Evolutionary conservation across 2,113 vertebrate species (phyloP).

Genomic region (Microcebus griseorufus): DNA sequence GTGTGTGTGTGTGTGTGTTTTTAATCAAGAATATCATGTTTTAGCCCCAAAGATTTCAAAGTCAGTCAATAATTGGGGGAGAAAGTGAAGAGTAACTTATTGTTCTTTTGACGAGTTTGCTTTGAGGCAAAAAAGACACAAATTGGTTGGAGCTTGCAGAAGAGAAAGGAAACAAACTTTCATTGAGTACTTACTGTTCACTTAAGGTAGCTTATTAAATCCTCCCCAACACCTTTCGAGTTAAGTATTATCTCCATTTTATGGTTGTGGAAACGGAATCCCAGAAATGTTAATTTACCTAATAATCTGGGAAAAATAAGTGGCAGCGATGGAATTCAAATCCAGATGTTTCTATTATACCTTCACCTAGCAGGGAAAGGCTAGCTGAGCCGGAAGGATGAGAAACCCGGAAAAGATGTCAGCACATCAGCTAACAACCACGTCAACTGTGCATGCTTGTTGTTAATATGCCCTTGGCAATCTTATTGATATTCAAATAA

Average conservation of each 20-base stretch:
- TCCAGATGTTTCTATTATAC: not conserved
- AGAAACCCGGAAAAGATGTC: not conserved
- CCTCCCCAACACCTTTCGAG: not conserved
- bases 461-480: not conserved
- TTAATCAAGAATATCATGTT: not conserved
- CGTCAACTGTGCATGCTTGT: not conserved
- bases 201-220: not conserved
- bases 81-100: not conserved
- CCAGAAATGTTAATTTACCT: not conserved
- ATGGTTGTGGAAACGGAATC: not conserved
- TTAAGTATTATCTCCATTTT: not conserved
- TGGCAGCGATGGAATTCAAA: not conserved
- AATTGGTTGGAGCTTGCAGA: not conserved
- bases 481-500: not conserved
- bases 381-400: not conserved
- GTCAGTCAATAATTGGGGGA: not conserved
- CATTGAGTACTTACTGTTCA: not conserved
- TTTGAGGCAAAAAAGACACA: not conserved
- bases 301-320: not conserved
- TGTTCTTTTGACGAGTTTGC: not conserved
- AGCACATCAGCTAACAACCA: not conserved
- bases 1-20: not conserved
- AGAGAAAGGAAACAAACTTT: conserved; percentile 6
- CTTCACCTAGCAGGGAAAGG: conserved; percentile 9
- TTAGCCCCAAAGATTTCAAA: conserved; percentile 10